Evolutionary conservation across 2,113 vertebrate species (phyloP).

Genomic region (Micromys minutus): DNA sequence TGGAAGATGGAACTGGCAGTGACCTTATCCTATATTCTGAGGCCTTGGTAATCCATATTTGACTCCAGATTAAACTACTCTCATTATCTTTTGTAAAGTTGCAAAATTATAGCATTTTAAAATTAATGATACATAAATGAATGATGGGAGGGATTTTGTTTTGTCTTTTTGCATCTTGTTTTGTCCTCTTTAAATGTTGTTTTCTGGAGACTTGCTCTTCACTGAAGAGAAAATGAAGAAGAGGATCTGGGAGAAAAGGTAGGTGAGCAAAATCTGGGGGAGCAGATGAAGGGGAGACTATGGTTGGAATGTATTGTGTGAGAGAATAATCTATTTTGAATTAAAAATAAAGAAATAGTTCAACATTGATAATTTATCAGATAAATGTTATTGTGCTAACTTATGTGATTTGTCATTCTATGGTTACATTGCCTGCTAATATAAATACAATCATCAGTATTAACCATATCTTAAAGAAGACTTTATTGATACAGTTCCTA

Average conservation of each 20-base stretch:
- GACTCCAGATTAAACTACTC: background rate
- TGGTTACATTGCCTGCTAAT: background rate
- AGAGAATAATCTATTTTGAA: background rate
- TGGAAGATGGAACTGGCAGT: background rate
- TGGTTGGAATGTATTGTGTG: background rate
- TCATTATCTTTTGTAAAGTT: background rate
- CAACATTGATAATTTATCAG: background rate
- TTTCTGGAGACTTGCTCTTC: background rate
- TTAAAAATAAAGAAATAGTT: background rate
- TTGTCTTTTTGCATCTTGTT: background rate
- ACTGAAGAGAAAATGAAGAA: background rate
- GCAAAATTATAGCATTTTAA: background rate
- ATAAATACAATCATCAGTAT: background rate
- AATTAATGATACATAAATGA: background rate
- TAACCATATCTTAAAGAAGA: background rate
- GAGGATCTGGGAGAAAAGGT: background rate
- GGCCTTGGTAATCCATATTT: background rate
- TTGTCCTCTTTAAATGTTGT: background rate
- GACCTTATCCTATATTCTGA: background rate
- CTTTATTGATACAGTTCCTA: background rate
- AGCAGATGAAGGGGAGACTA: background rate
- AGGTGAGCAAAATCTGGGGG: background rate
- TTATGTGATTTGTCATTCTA: background rate
- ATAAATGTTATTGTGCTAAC: background rate
- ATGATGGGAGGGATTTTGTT: background rate